Percentiles rank a stretch among this genome's conserved stretches.
These are phyloP conservation scores for Hypomesus transpacificus DNA, from an alignment of 2,113 vertebrate species.

Conservation along the genomic window DNA sequence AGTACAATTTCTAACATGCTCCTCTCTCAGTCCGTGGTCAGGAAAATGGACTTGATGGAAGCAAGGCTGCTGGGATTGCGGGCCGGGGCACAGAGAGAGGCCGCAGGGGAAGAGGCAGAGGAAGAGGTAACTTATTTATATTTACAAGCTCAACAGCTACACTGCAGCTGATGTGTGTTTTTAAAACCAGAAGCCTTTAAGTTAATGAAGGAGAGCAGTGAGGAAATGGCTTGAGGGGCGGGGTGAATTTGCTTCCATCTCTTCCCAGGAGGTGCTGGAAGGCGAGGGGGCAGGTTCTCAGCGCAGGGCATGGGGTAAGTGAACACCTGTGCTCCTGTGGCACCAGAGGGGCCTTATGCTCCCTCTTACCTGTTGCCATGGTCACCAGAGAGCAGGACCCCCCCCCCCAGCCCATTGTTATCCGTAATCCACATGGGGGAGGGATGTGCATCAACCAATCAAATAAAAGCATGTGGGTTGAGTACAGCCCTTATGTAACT, in stretches of 20 bases:
- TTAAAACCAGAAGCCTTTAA: too few relatives aligned
- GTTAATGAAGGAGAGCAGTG: too few relatives aligned
- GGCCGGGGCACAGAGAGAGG: slow-evolving; percentile 90
- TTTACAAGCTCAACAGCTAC: too few relatives aligned
- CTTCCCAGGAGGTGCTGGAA: neutral
- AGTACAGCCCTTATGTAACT: slow-evolving; percentile 13
- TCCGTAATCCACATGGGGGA: slow-evolving; percentile 52
- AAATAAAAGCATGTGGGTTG: slow-evolving; percentile 20
- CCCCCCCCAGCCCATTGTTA: slow-evolving; percentile 51
- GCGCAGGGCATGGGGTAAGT: slow-evolving; percentile 98
- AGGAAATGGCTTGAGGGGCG: too few relatives aligned
- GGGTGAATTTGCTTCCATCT: neutral
- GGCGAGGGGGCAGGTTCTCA: slow-evolving; percentile 93
- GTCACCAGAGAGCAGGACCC: slow-evolving; percentile 63
- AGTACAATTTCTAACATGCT: neutral
- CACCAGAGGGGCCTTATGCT: slow-evolving; percentile 50
- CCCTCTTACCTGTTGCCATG: slow-evolving; percentile 64
- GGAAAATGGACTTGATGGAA: slow-evolving; percentile 90
- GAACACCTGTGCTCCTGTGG: slow-evolving; percentile 54
- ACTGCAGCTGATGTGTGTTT: too few relatives aligned
- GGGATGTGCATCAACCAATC: slow-evolving; percentile 37
- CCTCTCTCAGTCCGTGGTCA: slow-evolving; percentile 83
- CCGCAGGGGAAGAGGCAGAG: slow-evolving; percentile 88
- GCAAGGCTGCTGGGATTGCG: slow-evolving; percentile 79
- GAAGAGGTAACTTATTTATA: slow-evolving; percentile 79